Conservation (phyloP, 1,140 invertebrate species). For the Asobara japonica region DNA sequence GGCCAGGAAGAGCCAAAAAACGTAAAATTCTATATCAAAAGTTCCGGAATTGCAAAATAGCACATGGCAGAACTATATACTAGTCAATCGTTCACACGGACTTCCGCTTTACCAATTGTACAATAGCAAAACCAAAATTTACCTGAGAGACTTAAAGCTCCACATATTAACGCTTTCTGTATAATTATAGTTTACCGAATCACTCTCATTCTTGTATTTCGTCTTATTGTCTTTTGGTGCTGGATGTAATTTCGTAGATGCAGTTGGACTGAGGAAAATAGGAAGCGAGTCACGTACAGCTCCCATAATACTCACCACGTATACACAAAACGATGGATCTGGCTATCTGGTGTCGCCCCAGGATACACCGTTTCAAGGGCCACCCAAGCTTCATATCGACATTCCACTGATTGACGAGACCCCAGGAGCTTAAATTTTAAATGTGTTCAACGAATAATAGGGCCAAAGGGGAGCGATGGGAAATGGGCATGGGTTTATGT, state of each 20-base stretch:
- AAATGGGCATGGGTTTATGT: not conserved
- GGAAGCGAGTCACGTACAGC: slow-evolving; percentile 51
- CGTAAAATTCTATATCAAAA: no score
- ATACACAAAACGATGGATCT: slow-evolving; percentile 43
- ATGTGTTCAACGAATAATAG: not conserved
- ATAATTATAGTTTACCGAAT: no score
- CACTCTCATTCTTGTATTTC: slow-evolving; percentile 8
- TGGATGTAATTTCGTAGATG: slow-evolving; percentile 53
- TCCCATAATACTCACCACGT: slow-evolving; percentile 44
- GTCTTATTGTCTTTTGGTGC: slow-evolving; percentile 48
- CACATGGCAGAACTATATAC: no score
- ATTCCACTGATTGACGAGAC: slow-evolving; percentile 58
- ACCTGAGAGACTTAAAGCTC: no score
- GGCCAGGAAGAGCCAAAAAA: no score
- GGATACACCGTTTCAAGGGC: slow-evolving; percentile 41
- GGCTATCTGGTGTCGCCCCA: slow-evolving; percentile 45
- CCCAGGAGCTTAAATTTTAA: slow-evolving; percentile 39
- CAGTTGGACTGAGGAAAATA: slow-evolving; percentile 50
- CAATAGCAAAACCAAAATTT: no score
- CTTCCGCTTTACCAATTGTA: no score
- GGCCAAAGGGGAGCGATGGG: no score
- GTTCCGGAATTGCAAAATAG: no score
- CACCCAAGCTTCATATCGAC: slow-evolving; percentile 52
- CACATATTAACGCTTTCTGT: not conserved
- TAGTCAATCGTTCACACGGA: no score